A percentile compares a stretch with the other conserved stretches of the same genome.
Conservation (phyloP, 2,797 vertebrate genomes). For the Trachurus trachurus region DNA sequence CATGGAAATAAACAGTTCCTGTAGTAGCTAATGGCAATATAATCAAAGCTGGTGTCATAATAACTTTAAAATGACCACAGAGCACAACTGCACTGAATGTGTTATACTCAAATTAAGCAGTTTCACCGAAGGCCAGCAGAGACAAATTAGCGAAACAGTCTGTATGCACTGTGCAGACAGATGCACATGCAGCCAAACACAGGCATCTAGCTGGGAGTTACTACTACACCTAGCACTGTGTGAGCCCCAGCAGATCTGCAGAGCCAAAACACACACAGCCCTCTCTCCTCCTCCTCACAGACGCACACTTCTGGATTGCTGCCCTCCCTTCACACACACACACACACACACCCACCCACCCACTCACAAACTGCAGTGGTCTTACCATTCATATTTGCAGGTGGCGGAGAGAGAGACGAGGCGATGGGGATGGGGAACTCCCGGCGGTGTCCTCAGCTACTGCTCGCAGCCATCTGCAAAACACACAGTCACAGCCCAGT, state of each 20-base stretch:
- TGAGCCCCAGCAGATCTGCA: slow-evolving; percentile 32
- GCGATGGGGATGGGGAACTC: slow-evolving; percentile 56
- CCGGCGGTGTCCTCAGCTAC: slow-evolving; percentile 72
- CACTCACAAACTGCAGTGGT: slow-evolving; percentile 44
- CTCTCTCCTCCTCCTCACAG: background rate
- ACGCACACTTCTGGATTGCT: background rate
- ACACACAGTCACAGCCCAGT: slow-evolving; percentile 72
- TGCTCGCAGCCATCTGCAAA: slow-evolving; percentile 77
- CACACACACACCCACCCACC: slow-evolving; percentile 31
- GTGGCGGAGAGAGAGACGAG: slow-evolving; percentile 50
- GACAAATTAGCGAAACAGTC: background rate
- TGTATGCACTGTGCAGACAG: background rate
- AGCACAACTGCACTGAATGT: background rate
- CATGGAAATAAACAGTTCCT: slow-evolving; percentile 3
- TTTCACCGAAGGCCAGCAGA: background rate
- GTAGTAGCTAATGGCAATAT: background rate
- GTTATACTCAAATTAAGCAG: background rate
- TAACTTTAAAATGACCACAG: slow-evolving; percentile 3
- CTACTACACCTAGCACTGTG: slow-evolving; percentile 19
- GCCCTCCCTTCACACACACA: background rate
- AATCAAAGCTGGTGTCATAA: background rate
- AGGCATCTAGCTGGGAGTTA: background rate
- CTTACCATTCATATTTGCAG: slow-evolving; percentile 83
- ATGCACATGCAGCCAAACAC: slow-evolving; percentile 7
- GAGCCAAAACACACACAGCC: slow-evolving; percentile 19